Base-by-base conservation (phyloP, 2,797 vertebrate genomes). In the Catamblyrhynchus diadema region DNA sequence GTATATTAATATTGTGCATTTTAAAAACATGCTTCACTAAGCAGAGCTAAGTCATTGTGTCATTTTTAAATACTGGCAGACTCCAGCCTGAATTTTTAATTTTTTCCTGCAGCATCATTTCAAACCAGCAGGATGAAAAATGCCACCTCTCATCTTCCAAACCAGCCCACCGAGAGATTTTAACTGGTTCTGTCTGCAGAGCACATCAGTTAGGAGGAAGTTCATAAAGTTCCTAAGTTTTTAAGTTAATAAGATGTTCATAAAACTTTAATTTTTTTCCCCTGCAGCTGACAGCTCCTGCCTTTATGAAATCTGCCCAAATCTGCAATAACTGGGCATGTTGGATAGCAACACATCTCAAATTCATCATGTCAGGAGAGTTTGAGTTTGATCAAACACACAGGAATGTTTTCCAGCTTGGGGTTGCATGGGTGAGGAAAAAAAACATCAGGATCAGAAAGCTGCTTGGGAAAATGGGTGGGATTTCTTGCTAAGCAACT, bases 61-160 rank as follows among this genome's bases (percentile, higher is more conserved):
- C 22, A 44, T 53, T 91, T 93, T 90, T 87, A 64, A 94, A 94
- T 10, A 59, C 30, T 75, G 47, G 57, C 81, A 95, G 77, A 41
- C 14, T 12, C 21, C 20, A 35, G 53, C 53, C 53, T 87, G 86
- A 86, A 95, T 67, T 65, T 85, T 57, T n/a, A 41, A 35, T 67
- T 85, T 59, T 60, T 86, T 65, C 81, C 66, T 80, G 37, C 25
- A 54, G 70, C 19, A 44, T 45, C 57, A 88, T 39, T 67, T 60
- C 67, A 90, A 90, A 93, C 51, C 66, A 82, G 57, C 60, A 77
- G 5, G 61, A 65, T 6, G 54, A 72, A 51, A 70, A 44, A 71
- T 44, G 61, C 69, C 84, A 65, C 56, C 24, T 56, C 61, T 79
- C 41, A 42, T 73, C 59, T 93, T 70, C 77, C 41, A 72, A 89